phyloP scores from a whole-genome alignment of 2,113 vertebrate genomes.

The Girardinichthys multiradiatus region DNA sequence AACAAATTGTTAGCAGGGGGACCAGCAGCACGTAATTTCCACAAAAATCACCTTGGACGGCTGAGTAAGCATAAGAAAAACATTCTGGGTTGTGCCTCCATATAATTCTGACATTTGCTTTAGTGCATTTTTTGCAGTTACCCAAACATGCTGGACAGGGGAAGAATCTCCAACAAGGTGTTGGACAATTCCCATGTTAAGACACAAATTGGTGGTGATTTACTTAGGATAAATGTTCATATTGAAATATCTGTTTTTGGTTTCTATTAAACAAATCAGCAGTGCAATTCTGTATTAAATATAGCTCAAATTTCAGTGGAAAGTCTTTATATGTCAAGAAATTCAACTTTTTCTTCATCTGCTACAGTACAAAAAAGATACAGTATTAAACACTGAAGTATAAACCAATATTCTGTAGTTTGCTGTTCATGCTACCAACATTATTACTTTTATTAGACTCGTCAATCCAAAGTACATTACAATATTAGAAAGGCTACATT shows the following conservation, averaged over 20 bases:
- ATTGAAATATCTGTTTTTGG: constrained; percentile 69
- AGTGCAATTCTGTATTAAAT: constrained; percentile 60
- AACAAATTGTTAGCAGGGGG: constrained; percentile 70
- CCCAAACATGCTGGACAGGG: constrained; percentile 45
- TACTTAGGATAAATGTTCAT: constrained; percentile 53
- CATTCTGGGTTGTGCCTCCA: constrained; percentile 68
- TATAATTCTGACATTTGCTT: constrained; percentile 45
- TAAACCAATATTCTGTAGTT: constrained; percentile 47
- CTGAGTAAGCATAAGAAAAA: constrained; percentile 65
- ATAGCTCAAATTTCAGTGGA: constrained; percentile 34
- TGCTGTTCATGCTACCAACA: constrained; percentile 67
- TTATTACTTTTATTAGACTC: constrained; percentile 56
- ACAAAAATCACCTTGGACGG: constrained; percentile 66
- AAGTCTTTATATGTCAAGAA: constrained; percentile 49
- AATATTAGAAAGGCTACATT: constrained; percentile 74
- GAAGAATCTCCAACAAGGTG: constrained; percentile 60
- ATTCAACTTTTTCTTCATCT: constrained; percentile 36
- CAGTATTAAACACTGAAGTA: constrained; percentile 57
- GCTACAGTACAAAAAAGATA: constrained; percentile 54
- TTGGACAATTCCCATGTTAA: constrained; percentile 74
- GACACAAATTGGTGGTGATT: constrained; percentile 79
- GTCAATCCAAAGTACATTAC: constrained; percentile 68
- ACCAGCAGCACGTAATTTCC: constrained; percentile 70
- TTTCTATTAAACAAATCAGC: constrained; percentile 57
- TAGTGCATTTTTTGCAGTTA: constrained; percentile 71